Evolutionary conservation across 2,113 vertebrate species (phyloP), one percentile per base, ranked within the genome.

Genomic region (Lamprotornis superbus): DNA sequence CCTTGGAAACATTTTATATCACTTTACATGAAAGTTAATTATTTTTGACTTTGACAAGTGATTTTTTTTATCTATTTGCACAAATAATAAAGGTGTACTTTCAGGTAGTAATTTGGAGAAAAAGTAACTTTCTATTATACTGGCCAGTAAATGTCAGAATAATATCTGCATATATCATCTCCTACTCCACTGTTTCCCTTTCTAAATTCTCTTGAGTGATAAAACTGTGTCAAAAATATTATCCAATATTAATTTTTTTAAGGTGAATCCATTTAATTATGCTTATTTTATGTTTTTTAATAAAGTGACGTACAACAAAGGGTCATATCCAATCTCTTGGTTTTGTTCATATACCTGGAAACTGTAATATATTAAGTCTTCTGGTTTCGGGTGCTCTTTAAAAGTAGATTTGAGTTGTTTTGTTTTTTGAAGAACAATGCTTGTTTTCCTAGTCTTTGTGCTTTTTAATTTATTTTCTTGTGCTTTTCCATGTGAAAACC

Each of bases 251-350:
- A 64, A 35, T 69, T 50, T 79, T 16, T 52, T 69, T 15, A 35
- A 69, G 57, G 7, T 33, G 1, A 89, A 74, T 68, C 50, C 8
- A 46, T 55, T 94, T 75, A 77, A 56, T 27, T 19, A 7, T 28
- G 13, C 75, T 84, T 21, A 17, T 61, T 12, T 82, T 77, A 52
- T 17, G 2, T 37, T 91, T 90, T 55, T 83, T 1, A 80, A 47
- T 20, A 21, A 70, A 81, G 18, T 92, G 76, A 47, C 78, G 11
- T 81, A 56, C 44, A 78, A 49, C 92, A 94, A 96, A 97, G 94
- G 96, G 95, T 94, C 95, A 95, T 95, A 83, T 93, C 91, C 40
- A 77, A 10, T 42, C 46, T 87, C 67, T 79, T 64, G 52, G 1
- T 79, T 81, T 73, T 83, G 70, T 94, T 87, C 57, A 67, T 93